Base-by-base conservation (phyloP, 2,797 vertebrate species). In the Babyrousa celebensis region DNA sequence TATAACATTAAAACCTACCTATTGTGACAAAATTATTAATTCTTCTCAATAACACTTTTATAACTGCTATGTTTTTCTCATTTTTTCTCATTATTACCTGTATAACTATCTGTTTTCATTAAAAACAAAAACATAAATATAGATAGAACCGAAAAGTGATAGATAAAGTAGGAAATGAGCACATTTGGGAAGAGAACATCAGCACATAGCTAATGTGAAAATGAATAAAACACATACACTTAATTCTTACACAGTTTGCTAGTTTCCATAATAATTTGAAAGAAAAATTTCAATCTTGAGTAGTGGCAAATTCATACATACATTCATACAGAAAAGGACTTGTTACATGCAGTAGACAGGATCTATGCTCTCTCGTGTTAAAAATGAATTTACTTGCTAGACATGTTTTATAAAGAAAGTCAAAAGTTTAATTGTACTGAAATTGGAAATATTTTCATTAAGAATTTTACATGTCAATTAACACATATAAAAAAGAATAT, bases 341-440 rank as follows among this genome's bases (percentile, higher is more conserved):
- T 0, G 0, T 91, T 91, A 82, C 20, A 71, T 27, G 17, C 4
- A 62, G 5, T 75, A 48, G n/a, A 83, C 3, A 43, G 6, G 0
- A 52, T 79, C 5, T 72, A 36, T 89, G 32, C 18, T 70, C 29
- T 71, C 18, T 84, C 20, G 29, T 89, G n/a, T 74, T 58, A 68
- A 78, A 83, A 84, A 90, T 87, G 17, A 96, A 83, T 84, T 88
- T 78, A 78, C 14, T 94, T 90, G 36, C 16, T 48, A 79, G 29
- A 82, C 27, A 65, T 82, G 11, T 75, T 85, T 89, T 85, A 77
- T 67, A 63, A 70, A 68, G 15, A 74, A 68, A 88, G 2, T 5
- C 87, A 20, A 91, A 96, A 71, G 68, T 91, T 74, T 85, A 89
- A 89, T 77, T 89, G 1, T 23, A 92, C 58, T 94, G 63, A 94